phyloP scores from a whole-genome alignment of 2,888 invertebrate genomes.

The Ornithoptera alexandrae region DNA sequence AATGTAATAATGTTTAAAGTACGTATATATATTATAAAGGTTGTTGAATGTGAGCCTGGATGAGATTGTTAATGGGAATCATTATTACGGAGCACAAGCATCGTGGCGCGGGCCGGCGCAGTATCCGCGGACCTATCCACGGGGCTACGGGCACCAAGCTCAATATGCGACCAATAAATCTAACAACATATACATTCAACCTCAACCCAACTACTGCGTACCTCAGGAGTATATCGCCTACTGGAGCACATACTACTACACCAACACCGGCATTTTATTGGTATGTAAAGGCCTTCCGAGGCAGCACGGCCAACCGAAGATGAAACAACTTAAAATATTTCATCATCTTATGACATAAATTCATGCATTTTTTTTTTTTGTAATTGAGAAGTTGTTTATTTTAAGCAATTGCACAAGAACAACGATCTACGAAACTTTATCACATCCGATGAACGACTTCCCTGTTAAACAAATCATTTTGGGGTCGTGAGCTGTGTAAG shows the following conservation, averaged over 20 bases:
- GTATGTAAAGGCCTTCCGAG: background rate
- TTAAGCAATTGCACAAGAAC: no score
- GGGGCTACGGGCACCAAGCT: background rate
- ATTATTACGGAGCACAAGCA: background rate
- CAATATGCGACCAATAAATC: background rate
- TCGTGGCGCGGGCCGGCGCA: background rate
- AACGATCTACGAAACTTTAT: no score
- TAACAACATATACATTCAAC: background rate
- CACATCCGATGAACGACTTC: no score
- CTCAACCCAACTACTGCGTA: background rate
- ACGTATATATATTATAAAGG: background rate
- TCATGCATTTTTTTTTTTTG: no score
- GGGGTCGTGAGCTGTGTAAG: no score
- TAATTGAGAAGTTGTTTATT: no score
- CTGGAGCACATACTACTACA: background rate
- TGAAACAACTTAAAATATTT: no score
- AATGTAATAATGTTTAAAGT: no score
- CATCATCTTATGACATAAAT: no score
- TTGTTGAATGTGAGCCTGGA: slow-evolving; percentile 7
- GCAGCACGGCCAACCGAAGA: no score
- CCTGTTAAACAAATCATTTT: no score
- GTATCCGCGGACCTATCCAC: background rate
- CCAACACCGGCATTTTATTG: background rate
- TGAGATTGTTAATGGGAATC: background rate
- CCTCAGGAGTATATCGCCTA: background rate